These are phyloP conservation scores for Coboldia fuscipes DNA, from an alignment of 1,140 invertebrate species.

Conservation along the genomic window DNA sequence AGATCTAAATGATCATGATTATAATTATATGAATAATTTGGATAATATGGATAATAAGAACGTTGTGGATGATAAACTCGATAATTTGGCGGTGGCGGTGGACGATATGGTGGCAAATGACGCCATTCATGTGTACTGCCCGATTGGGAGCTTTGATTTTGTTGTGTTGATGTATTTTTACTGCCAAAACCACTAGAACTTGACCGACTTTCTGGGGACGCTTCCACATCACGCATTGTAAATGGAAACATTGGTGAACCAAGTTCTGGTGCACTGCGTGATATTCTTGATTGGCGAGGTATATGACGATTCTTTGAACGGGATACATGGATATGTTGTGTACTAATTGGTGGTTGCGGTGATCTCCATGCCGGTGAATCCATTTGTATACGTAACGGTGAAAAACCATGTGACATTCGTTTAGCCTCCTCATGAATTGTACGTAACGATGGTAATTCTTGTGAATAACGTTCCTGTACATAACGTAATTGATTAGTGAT, in stretches of 20 bases:
- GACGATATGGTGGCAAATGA: constrained; percentile 47
- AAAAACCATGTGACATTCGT: constrained; percentile 24
- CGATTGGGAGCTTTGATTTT: constrained; percentile 42
- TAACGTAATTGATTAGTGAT: constrained; percentile 29
- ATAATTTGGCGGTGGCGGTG: constrained; percentile 38
- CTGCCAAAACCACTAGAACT: constrained; percentile 76
- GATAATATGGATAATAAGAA: constrained; percentile 1
- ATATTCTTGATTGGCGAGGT: constrained; percentile 36
- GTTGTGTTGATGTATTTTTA: constrained; percentile 73
- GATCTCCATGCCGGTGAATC: constrained; percentile 23
- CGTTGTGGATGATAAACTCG: background rate
- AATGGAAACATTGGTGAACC: constrained; percentile 27
- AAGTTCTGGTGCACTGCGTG: constrained; percentile 38
- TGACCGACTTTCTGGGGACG: constrained; percentile 66
- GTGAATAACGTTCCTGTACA: constrained; percentile 42
- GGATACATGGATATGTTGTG: constrained; percentile 16
- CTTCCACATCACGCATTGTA: constrained; percentile 30
- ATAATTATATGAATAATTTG: constrained; percentile 24
- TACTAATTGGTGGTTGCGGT: constrained; percentile 8
- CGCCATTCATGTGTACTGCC: constrained; percentile 54
- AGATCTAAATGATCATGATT: constrained; percentile 36
- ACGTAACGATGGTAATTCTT: constrained; percentile 46
- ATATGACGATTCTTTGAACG: constrained; percentile 9
- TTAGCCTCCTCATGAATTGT: constrained; percentile 48
- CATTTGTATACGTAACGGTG: constrained; percentile 32